A percentile compares a stretch with the other conserved stretches of the same genome.
These are phyloP conservation scores for Semnornis frantzii DNA, from an alignment of 2,113 vertebrate genomes.

Conservation along the genomic window DNA sequence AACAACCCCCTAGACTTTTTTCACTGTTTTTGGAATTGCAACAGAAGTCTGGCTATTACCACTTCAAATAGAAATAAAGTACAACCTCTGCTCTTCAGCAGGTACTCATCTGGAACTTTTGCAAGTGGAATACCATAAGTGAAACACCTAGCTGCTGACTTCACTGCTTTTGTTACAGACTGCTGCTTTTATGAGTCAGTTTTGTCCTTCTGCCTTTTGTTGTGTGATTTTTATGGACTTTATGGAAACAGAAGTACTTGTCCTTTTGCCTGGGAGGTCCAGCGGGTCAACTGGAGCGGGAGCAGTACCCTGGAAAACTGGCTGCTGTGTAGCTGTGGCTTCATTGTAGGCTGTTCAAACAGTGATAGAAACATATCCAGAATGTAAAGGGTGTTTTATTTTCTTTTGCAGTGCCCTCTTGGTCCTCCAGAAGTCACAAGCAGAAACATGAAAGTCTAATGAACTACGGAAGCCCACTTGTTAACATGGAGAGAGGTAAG, in stretches of 20 bases:
- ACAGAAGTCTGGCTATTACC: not conserved
- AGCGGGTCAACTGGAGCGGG: not conserved
- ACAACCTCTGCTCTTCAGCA: not conserved
- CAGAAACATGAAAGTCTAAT: not conserved
- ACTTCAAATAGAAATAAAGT: not conserved
- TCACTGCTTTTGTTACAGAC: not conserved
- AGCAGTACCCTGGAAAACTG: not conserved
- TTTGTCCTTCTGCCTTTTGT: not conserved
- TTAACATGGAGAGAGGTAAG: not conserved
- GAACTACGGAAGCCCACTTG: not conserved
- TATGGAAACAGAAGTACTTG: not conserved
- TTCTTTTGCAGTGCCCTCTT: rapidly evolving
- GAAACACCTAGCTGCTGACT: not conserved
- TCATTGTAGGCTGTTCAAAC: no score
- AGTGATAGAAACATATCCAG: no score
- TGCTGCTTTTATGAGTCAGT: not conserved
- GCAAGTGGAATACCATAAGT: not conserved
- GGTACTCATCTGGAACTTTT: not conserved
- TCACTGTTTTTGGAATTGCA: not conserved
- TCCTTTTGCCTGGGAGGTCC: not conserved
- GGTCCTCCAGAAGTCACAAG: not conserved
- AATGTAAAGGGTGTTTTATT: not conserved
- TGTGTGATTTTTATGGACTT: not conserved
- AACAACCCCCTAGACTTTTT: not conserved
- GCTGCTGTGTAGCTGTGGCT: not conserved